A percentile compares a stretch with the other conserved stretches of the same genome.
phyloP scores from a whole-genome alignment of 2,797 vertebrate genomes.

The Poeciliopsis gracilis region DNA sequence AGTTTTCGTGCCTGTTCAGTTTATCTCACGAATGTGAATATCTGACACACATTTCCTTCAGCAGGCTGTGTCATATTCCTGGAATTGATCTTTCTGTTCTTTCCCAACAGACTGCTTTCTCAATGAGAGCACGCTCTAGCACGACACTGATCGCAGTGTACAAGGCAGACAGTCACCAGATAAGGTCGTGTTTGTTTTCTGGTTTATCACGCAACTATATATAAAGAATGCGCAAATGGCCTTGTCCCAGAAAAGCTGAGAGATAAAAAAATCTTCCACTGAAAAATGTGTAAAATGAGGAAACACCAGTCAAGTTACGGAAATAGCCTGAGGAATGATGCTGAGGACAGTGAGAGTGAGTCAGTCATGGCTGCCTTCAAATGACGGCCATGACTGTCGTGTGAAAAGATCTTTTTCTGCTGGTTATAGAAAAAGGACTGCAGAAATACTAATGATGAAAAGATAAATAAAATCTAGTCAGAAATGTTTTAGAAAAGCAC shows the following conservation, averaged over 20 bases:
- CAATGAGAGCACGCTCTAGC: background rate
- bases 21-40: background rate
- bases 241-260: background rate
- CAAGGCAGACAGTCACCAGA: background rate
- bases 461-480: too few species aligned
- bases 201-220: background rate
- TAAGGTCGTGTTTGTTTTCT: background rate
- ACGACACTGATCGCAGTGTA: background rate
- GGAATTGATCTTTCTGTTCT: background rate
- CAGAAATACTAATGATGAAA: background rate
- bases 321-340: background rate
- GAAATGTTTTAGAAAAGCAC: too few species aligned
- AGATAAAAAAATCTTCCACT: background rate
- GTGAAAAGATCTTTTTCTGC: too few species aligned
- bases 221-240: background rate
- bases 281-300: background rate
- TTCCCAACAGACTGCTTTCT: background rate
- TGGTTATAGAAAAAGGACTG: background rate
- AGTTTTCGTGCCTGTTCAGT: background rate
- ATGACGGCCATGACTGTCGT: background rate
- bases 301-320: background rate
- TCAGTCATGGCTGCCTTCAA: background rate
- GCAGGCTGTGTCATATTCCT: background rate
- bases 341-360: background rate
- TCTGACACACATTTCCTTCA: background rate